These are phyloP conservation scores for Andinoacara biseriatus DNA, from an alignment of 2,113 vertebrate species.

Conservation along the genomic window DNA sequence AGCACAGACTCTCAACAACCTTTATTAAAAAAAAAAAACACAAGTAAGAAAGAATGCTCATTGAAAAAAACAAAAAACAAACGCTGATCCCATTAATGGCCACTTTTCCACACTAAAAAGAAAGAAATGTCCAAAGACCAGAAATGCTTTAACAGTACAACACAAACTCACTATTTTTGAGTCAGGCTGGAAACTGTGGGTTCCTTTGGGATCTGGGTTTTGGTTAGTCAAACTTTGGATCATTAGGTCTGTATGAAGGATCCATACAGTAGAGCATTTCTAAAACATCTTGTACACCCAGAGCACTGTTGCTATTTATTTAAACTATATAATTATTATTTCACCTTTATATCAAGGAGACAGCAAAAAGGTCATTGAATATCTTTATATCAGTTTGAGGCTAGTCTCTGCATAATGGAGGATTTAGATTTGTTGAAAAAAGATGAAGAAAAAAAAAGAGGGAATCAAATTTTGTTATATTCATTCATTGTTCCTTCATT, in stretches of 20 bases:
- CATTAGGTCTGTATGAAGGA: neutral
- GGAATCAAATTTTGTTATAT: neutral
- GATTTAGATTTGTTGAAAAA: neutral
- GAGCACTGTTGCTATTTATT: neutral
- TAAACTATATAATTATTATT: neutral
- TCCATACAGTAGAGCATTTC: neutral
- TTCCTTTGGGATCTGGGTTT: neutral
- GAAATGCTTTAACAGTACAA: neutral
- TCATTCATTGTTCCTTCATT: constrained; percentile 61
- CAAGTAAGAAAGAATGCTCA: neutral
- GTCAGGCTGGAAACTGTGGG: neutral
- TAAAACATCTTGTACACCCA: neutral
- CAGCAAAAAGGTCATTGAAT: neutral
- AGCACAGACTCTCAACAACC: neutral
- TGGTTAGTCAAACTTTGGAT: neutral
- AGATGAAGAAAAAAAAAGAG: neutral
- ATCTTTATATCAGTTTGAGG: neutral
- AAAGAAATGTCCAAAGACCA: neutral
- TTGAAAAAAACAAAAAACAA: neutral
- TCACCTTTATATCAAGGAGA: neutral
- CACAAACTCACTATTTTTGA: neutral
- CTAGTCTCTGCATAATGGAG: neutral
- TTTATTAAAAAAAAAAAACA: accelerated
- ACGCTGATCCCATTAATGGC: neutral
- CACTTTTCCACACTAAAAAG: neutral